Percentiles rank a stretch among this genome's conserved stretches.
Evolutionary conservation across 2,797 vertebrate genomes (phyloP).

Genomic region (Gallirallus australis): DNA sequence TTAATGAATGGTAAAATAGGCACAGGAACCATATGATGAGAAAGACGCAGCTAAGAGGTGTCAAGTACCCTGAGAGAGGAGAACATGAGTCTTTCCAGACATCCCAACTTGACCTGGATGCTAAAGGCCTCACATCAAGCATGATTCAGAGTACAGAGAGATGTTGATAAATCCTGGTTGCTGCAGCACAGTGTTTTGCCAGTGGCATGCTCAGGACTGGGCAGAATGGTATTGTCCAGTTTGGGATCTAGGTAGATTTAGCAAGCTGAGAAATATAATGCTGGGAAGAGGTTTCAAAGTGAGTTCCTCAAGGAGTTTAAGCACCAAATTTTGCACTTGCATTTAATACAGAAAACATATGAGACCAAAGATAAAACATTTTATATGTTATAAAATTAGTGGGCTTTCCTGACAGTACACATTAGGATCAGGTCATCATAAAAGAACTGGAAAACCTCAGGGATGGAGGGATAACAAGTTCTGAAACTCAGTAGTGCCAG

Average conservation of each 20-base stretch:
- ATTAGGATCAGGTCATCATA: not conserved
- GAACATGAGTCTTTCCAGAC: not conserved
- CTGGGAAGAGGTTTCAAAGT: not conserved
- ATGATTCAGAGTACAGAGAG: not conserved
- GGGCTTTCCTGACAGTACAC: not conserved
- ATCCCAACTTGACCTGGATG: not conserved
- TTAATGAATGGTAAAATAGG: not conserved
- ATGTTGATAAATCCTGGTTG: not conserved
- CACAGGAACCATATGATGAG: not conserved
- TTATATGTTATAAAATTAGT: not conserved
- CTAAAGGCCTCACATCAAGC: not conserved
- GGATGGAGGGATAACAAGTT: not conserved
- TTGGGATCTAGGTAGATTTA: not conserved
- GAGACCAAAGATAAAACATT: not conserved
- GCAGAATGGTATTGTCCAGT: not conserved
- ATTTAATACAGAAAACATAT: not conserved
- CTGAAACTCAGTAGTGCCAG: not conserved
- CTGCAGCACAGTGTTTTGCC: not conserved
- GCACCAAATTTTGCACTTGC: not conserved
- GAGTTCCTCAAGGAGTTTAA: not conserved
- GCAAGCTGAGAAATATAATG: not conserved
- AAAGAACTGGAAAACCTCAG: not conserved
- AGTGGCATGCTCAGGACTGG: not conserved
- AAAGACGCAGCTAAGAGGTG: not conserved
- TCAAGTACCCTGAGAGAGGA: not conserved